Evolutionary conservation across 2,888 invertebrate genomes (phyloP).

Genomic region (Galeopsomyia nigrocyanea): DNA sequence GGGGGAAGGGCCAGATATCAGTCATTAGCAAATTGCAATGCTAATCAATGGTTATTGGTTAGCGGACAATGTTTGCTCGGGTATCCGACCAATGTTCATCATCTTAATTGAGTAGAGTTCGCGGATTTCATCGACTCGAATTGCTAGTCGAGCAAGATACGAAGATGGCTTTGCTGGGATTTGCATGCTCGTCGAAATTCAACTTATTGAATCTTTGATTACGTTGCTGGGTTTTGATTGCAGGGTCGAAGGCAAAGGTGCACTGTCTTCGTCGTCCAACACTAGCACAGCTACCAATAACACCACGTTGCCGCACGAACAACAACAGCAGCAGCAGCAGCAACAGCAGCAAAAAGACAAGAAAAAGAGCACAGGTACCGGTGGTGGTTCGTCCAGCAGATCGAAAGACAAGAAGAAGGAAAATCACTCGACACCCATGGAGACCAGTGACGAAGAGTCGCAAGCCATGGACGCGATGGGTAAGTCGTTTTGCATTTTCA

Average conservation of each 20-base stretch:
- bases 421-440: slow-evolving; percentile 70
- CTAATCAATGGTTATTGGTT: slow-evolving; percentile 63
- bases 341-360: slow-evolving; percentile 59
- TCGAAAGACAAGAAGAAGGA: slow-evolving; percentile 68
- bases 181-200: slow-evolving; percentile 31
- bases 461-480: slow-evolving; percentile 64
- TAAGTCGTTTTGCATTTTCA: slow-evolving; percentile 52
- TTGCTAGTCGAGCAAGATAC: slow-evolving; percentile 6
- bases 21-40: slow-evolving; percentile 65
- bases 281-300: slow-evolving; percentile 48
- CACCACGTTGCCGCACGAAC: slow-evolving; percentile 45
- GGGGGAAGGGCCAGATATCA: slow-evolving; percentile 37
- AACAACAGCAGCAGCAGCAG: slow-evolving; percentile 51
- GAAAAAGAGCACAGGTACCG: slow-evolving; percentile 57
- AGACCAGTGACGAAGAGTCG: slow-evolving; percentile 74
- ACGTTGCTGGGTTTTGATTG: slow-evolving; percentile 12
- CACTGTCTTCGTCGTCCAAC: slow-evolving; percentile 55
- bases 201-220: not conserved
- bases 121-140: slow-evolving; percentile 50
- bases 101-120: slow-evolving; percentile 62
- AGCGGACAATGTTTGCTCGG: slow-evolving; percentile 60
- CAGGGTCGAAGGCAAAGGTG: slow-evolving; percentile 60
- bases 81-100: slow-evolving; percentile 60
- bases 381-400: slow-evolving; percentile 54
- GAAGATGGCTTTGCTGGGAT: slow-evolving; percentile 12